Evolutionary conservation across 2,888 invertebrate species (phyloP), one percentile per base, ranked within the genome.

Genomic region (Mycalesis mineus): DNA sequence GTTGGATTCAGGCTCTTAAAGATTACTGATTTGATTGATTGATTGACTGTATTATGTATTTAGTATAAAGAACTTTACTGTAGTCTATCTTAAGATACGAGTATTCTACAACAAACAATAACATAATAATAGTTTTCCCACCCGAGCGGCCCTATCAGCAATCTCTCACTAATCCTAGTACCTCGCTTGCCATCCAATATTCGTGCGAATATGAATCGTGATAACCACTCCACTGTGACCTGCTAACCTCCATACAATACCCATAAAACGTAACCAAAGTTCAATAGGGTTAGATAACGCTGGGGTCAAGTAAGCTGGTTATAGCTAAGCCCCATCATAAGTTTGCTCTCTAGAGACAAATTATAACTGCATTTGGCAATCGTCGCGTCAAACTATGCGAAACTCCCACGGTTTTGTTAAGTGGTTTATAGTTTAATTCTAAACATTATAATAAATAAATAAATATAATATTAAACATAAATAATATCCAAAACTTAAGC

Each of bases 181-280:
- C 22, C 17, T 41, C 22, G 68, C 68, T 76, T 72, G 60, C 58
- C 70, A 81, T 73, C 68, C 67, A 73, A 84, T 84, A 85, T 75
- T 69, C 85, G 86, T 87, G 86, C 78, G 86, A 87, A 80, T 64
- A 59, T 52, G 28, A 31, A 48, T 52, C 17, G 11, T 9, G 7
- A 0, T 1, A 15, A 42, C 68, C 64, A 65, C 9, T 39, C 9
- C 53, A 62, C 36, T 22, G 7, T 57, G 62, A 61, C 39, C 63
- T 28, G 31, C 22, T 2, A 1, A 7, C 33, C 13, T 33, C 17
- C 33, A 42, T 42, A 52, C 22, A 47, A 39, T 29, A 29, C 6
- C 8, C 8, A 9, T 40, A 13, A 40, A 28, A 22, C 29, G 9
- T 33, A 47, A 14, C 14, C 31, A 6, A 15, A 14, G 1, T 28